Base-by-base conservation (phyloP, 2,113 vertebrate genomes). In the Nesospiza acunhae region DNA sequence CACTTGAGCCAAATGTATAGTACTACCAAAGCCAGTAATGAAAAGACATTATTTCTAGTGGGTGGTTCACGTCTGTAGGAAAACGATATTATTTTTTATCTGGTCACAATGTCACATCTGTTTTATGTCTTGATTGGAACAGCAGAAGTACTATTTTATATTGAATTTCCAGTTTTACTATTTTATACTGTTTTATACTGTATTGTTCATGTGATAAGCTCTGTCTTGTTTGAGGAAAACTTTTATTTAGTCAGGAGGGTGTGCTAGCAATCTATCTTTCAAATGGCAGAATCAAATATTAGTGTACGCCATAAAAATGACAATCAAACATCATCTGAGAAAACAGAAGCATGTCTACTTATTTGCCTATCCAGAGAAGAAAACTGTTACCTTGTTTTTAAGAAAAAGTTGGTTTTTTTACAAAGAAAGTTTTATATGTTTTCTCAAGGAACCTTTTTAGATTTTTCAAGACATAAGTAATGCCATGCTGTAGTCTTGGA, bases 71-170 rank as follows among this genome's bases (percentile, higher is more conserved):
- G 1, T 66, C 33, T 64, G 56, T 24, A 73, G 67, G 8, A 78
- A 96, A 95, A 85, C 82, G 90, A 77, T 44, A 53, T 75, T 62
- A 24, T 89, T 31, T 94, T 95, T 92, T 82, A 66, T 69, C 22
- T 62, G 76, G 47, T 92, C 67, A 49, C 82, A 80, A 27, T 66
- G 53, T 35, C 66, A 56, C 62, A 59, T 88, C 76, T 89, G 35
- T 68, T 82, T 21, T 70, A 89, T 83, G 11, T 26, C 55, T n/a
- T 75, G 39, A 62, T 47, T 67, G n/a, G 84, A 90, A 86, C 52
- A 69, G 37, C 31, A 94, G 73, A 87, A 76, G 26, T 19, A 64
- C 81, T 75, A 58, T 76, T 95, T 93, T 69, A n/a, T 59, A 58
- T 64, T n/a, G 28, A 55, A 64, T 89, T 94, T 90, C 49, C 30